Evolutionary conservation across 2,113 vertebrate species (phyloP).

Genomic region (Australoheros scitulus): DNA sequence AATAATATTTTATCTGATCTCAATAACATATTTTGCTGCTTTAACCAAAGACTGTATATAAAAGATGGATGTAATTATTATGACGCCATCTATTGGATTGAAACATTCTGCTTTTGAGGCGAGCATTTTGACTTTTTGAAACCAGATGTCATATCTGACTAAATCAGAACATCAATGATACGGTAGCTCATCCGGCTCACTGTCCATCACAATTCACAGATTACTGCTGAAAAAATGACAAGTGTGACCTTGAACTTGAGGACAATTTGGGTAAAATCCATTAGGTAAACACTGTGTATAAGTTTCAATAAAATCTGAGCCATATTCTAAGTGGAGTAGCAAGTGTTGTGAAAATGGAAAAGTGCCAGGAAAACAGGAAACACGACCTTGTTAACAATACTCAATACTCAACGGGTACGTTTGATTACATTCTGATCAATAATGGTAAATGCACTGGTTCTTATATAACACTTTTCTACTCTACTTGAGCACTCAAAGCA

Average conservation of each 20-base stretch:
- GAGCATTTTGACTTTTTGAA: background rate
- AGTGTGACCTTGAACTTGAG: background rate
- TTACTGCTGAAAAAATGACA: background rate
- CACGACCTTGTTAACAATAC: too few species aligned
- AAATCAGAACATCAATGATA: background rate
- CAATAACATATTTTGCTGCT: background rate
- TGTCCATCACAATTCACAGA: background rate
- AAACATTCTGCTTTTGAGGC: too few species aligned
- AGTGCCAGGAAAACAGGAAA: background rate
- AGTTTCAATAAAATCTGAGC: background rate
- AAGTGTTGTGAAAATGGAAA: background rate
- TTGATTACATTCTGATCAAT: background rate
- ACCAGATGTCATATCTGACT: background rate
- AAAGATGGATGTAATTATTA: background rate
- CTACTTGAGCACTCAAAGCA: too few species aligned
- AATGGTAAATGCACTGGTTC: too few species aligned
- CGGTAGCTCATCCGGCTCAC: background rate
- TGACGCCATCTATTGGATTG: background rate
- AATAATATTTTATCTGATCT: background rate
- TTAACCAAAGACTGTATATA: background rate
- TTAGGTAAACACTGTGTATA: background rate
- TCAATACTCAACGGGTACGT: background rate
- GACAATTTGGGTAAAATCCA: background rate
- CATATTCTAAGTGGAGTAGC: background rate
- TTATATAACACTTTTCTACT: too few species aligned